A percentile compares a stretch with the other conserved stretches of the same genome.
Conservation (phyloP, 2,797 vertebrate species). For the Tarsius wallacei region DNA sequence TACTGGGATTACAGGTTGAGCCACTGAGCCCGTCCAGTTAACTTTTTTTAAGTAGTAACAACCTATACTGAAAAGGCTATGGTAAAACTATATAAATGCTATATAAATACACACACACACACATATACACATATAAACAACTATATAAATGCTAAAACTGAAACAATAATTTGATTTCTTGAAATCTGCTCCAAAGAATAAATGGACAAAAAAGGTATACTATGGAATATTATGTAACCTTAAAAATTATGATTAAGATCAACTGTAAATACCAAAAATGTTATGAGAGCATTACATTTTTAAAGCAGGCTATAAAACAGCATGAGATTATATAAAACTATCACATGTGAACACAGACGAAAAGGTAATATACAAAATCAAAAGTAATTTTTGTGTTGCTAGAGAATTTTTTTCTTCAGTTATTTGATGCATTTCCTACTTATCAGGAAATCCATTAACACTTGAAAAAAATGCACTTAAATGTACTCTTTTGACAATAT, state of each 20-base stretch:
- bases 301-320: neutral
- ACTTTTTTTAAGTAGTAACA: neutral
- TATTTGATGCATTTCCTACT: neutral
- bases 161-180: slow-evolving; percentile 31
- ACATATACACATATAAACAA: neutral
- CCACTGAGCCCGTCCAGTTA: too few species aligned
- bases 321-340: neutral
- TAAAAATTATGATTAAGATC: neutral
- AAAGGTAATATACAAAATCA: neutral
- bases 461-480: neutral
- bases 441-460: slow-evolving; percentile 45
- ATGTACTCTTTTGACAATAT: neutral
- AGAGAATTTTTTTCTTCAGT: neutral
- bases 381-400: neutral
- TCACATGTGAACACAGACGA: neutral
- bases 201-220: neutral
- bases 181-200: neutral
- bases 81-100: neutral
- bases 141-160: neutral
- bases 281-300: neutral
- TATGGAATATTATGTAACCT: neutral
- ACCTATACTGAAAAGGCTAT: neutral
- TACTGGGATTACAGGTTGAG: too few species aligned
- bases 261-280: neutral
- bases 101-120: too few species aligned